phyloP scores from a whole-genome alignment of 2,113 vertebrate genomes.

The Trematomus loennbergii region DNA sequence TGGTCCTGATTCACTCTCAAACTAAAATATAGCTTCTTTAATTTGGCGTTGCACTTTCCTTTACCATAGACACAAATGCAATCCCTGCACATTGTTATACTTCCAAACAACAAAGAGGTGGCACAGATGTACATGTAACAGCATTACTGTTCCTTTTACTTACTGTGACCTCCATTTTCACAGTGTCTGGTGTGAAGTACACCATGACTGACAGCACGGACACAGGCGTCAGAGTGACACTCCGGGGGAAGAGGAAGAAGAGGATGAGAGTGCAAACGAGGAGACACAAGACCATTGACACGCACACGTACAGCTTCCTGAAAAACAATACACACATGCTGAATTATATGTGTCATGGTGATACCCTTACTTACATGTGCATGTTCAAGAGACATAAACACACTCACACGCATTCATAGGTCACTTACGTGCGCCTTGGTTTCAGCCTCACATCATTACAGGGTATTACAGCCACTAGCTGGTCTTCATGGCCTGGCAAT shows the following conservation, averaged over 20 bases:
- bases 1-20: too few species aligned
- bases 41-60: too few species aligned
- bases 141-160: conserved; percentile 15
- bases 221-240: conserved; percentile 88
- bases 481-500: conserved; percentile 89
- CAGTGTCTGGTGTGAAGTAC: conserved; percentile 73
- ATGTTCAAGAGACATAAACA: not conserved
- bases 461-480: conserved; percentile 95
- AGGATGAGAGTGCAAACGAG: conserved; percentile 90
- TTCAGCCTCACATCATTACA: conserved; percentile 95
- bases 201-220: conserved; percentile 92
- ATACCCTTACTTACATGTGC: not conserved
- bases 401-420: accelerated
- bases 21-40: too few species aligned
- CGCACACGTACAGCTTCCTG: conserved; percentile 93
- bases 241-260: conserved; percentile 97
- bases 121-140: not conserved
- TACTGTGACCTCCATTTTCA: conserved; percentile 79
- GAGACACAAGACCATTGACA: conserved; percentile 89
- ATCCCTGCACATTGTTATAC: not conserved
- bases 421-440: conserved; percentile 94
- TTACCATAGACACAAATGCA: not conserved
- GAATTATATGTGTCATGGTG: not conserved
- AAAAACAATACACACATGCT: not conserved
- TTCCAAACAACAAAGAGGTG: not conserved